phyloP scores from a whole-genome alignment of 2,888 invertebrate species.

The Stegophylla sp. region DNA sequence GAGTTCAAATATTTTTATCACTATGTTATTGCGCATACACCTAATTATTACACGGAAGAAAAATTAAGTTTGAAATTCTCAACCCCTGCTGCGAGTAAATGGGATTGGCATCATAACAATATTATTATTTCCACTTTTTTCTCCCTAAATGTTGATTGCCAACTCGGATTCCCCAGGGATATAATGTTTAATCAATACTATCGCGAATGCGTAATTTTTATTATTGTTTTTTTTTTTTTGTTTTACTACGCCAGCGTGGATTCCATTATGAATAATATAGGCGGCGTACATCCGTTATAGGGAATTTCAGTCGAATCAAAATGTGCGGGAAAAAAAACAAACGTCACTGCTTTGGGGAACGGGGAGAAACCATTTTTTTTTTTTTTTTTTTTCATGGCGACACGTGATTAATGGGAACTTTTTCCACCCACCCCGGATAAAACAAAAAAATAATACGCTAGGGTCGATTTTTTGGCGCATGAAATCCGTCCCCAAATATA shows the following conservation, averaged over 20 bases:
- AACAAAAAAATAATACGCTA: slow-evolving; percentile 52
- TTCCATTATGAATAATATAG: slow-evolving; percentile 58
- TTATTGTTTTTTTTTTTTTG: slow-evolving; percentile 29
- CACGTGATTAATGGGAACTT: slow-evolving; percentile 59
- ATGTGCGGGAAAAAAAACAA: slow-evolving; percentile 48
- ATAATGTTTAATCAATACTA: slow-evolving; percentile 59
- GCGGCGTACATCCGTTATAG: slow-evolving; percentile 51
- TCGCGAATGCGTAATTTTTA: slow-evolving; percentile 43
- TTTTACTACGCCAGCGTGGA: slow-evolving; percentile 42
- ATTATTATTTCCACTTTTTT: slow-evolving; percentile 52
- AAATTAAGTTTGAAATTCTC: slow-evolving; percentile 9
- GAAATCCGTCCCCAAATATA: slow-evolving; percentile 33
- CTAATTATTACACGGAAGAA: neutral
- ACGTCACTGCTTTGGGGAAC: slow-evolving; percentile 47
- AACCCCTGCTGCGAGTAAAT: neutral
- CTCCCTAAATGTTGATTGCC: slow-evolving; percentile 54
- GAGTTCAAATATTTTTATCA: neutral
- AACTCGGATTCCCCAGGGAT: slow-evolving; percentile 48
- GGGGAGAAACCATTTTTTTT: slow-evolving; percentile 56
- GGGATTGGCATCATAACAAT: slow-evolving; percentile 11
- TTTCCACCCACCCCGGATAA: slow-evolving; percentile 45
- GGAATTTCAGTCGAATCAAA: slow-evolving; percentile 57
- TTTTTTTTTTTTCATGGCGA: slow-evolving; percentile 56
- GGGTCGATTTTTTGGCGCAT: slow-evolving; percentile 52
- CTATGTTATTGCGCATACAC: neutral